phyloP scores from a whole-genome alignment of 2,113 vertebrate species.

The Brachypteracias leptosomus region DNA sequence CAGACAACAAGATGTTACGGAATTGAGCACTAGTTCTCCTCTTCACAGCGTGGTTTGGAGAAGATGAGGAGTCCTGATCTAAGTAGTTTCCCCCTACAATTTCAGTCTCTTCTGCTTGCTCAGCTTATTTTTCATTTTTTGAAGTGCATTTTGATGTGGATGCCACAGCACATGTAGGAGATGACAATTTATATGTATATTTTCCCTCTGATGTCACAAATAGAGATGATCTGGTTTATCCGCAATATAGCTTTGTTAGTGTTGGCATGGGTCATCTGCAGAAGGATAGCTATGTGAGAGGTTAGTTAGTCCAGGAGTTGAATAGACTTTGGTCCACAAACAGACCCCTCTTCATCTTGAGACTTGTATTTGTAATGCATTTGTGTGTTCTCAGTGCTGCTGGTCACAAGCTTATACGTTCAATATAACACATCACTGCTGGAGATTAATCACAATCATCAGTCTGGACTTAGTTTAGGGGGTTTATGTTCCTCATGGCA shows the following conservation, averaged over 20 bases:
- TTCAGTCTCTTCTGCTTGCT: not conserved
- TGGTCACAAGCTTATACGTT: not conserved
- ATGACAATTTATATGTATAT: accelerated
- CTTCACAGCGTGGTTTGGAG: not conserved
- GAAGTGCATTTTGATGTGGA: not conserved
- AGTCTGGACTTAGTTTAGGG: not conserved
- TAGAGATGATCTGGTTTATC: not conserved
- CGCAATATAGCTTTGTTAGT: not conserved
- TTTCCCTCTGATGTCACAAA: not conserved
- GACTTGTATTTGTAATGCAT: not conserved
- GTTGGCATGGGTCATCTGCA: not conserved
- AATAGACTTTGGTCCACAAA: not conserved
- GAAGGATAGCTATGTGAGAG: not conserved
- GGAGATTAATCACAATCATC: not conserved
- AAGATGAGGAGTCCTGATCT: not conserved
- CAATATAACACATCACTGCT: not conserved
- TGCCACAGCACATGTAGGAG: not conserved
- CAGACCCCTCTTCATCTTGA: not conserved
- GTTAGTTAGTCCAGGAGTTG: not conserved
- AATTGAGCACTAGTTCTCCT: not conserved
- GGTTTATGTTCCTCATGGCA: not conserved
- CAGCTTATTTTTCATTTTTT: not conserved
- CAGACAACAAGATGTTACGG: not conserved
- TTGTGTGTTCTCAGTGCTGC: not conserved
- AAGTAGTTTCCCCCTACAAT: not conserved